A percentile compares a stretch with the other conserved stretches of the same genome.
These are phyloP conservation scores for Melanostigma gelatinosum DNA, from an alignment of 2,113 vertebrate genomes.

Conservation along the genomic window DNA sequence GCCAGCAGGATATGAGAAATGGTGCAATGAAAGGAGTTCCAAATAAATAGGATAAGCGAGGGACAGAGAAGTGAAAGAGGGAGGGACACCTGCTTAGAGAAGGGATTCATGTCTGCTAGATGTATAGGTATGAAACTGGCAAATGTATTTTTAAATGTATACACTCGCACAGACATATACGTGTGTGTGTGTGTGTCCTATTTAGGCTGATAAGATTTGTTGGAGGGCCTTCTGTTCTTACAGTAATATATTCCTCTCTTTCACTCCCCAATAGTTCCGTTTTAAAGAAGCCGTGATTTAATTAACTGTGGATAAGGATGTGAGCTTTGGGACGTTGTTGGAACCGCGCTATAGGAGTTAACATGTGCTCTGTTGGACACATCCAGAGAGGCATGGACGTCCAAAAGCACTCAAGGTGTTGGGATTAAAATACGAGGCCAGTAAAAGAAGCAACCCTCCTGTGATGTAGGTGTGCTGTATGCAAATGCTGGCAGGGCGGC, in stretches of 20 bases:
- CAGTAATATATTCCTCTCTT: constrained; percentile 32
- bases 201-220: constrained; percentile 66
- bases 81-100: constrained; percentile 25
- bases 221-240: constrained; percentile 38
- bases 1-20: constrained; percentile 64
- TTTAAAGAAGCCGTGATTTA: constrained; percentile 56
- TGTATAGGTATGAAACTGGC: constrained; percentile 19
- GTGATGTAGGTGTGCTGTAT: neutral
- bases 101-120: constrained; percentile 22
- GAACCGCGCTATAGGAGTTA: neutral
- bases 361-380: neutral
- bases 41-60: constrained; percentile 36
- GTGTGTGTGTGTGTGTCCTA: constrained; percentile 34
- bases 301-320: constrained; percentile 55
- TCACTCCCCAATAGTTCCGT: constrained; percentile 15
- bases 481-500: constrained; percentile 21
- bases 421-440: constrained; percentile 10
- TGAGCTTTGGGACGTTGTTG: constrained; percentile 11
- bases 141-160: neutral
- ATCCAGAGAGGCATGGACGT: neutral
- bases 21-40: constrained; percentile 44
- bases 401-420: neutral
- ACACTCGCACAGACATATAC: neutral
- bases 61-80: constrained; percentile 2
- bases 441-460: constrained; percentile 5